Percentiles rank a stretch among this genome's conserved stretches.
Evolutionary conservation across 2,888 invertebrate genomes (phyloP).

Genomic region (Habroteleia sp.): DNA sequence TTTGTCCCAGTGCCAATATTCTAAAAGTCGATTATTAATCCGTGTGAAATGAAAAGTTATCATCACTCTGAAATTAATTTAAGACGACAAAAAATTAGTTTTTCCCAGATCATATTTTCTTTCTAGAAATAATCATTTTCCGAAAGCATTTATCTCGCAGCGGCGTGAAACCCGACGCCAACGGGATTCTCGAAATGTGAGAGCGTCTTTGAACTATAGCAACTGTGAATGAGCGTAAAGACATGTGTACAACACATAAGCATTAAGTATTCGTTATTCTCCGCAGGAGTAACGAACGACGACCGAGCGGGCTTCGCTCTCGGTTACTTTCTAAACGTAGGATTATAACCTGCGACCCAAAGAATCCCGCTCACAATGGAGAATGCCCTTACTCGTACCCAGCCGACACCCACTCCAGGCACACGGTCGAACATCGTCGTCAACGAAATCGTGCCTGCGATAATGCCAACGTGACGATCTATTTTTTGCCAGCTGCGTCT

Average conservation of each 20-base stretch:
- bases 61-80: no score
- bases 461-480: slow-evolving; percentile 18
- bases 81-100: no score
- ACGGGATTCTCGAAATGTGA: slow-evolving; percentile 15
- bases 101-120: no score
- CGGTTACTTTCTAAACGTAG: slow-evolving; percentile 75
- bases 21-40: no score
- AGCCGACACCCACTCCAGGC: slow-evolving; percentile 63
- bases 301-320: slow-evolving; percentile 46
- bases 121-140: background rate
- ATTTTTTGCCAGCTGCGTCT: slow-evolving; percentile 30
- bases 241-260: slow-evolving; percentile 49
- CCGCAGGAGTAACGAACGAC: slow-evolving; percentile 58
- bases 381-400: slow-evolving; percentile 70
- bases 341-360: slow-evolving; percentile 77
- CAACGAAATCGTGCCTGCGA: slow-evolving; percentile 9
- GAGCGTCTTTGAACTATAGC: slow-evolving; percentile 32
- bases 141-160: background rate
- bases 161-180: slow-evolving; percentile 14
- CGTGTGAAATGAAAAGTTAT: no score
- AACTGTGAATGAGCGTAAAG: slow-evolving; percentile 53
- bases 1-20: no score
- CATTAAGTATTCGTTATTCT: slow-evolving; percentile 49
- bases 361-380: slow-evolving; percentile 75
- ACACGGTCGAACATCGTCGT: slow-evolving; percentile 29